Conservation (phyloP, 2,113 vertebrate species). For the Galeopterus variegatus region DNA sequence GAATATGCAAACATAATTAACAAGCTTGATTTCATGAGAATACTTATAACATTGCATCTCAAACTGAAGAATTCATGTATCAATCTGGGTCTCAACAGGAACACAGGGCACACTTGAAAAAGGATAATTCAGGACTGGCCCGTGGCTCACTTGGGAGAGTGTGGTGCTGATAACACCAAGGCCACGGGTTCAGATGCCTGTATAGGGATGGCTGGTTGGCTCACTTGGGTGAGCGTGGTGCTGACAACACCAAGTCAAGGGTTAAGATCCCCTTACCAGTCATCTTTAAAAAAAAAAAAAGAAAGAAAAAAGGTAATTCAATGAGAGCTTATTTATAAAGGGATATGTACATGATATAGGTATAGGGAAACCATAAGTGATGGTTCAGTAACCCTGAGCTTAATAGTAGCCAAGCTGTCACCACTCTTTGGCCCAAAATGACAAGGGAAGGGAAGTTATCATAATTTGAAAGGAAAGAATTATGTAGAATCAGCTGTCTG, state of each 20-base stretch:
- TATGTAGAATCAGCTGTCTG: not conserved
- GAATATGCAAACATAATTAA: constrained; percentile 28
- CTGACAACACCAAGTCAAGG: no score
- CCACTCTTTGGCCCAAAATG: not conserved
- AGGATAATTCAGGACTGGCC: not conserved
- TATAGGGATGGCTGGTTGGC: no score
- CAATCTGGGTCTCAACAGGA: not conserved
- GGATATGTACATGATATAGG: not conserved
- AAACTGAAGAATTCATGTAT: not conserved
- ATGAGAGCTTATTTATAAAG: not conserved
- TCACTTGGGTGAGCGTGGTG: no score
- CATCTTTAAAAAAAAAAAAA: no score
- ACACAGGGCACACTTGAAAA: not conserved
- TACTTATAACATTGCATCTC: not conserved
- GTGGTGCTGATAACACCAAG: no score
- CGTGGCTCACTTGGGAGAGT: no score
- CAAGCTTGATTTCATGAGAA: constrained; percentile 38
- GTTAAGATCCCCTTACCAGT: no score
- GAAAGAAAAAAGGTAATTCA: constrained; percentile 15
- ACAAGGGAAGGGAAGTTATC: not conserved
- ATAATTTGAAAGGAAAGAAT: not conserved
- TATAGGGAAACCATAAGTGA: not conserved
- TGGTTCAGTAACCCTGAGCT: not conserved
- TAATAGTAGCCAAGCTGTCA: not conserved
- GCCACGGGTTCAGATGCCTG: no score